A percentile compares a stretch with the other conserved stretches of the same genome.
These are phyloP conservation scores for Enteromius viviparus DNA, from an alignment of 2,797 vertebrate species.

Conservation along the genomic window DNA sequence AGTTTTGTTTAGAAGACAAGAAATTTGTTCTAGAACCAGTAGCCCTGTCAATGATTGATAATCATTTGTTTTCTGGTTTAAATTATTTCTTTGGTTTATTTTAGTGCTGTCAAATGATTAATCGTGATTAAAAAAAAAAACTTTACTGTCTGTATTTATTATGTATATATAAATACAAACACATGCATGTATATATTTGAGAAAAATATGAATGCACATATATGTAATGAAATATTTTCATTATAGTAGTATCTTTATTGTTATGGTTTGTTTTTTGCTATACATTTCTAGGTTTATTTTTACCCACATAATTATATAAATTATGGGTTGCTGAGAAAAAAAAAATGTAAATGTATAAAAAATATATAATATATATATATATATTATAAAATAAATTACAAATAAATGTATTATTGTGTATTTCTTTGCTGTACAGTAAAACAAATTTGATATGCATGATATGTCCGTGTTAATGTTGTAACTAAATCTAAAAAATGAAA, in stretches of 20 bases:
- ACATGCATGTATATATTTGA: too few species aligned
- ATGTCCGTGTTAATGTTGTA: neutral
- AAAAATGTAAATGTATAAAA: too few species aligned
- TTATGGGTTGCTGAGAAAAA: neutral
- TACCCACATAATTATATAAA: neutral
- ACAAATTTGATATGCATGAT: neutral
- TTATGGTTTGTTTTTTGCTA: neutral
- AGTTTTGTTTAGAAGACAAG: neutral
- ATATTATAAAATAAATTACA: too few species aligned
- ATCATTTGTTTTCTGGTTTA: too few species aligned
- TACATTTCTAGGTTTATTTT: neutral
- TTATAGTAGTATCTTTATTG: neutral
- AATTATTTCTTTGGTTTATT: neutral
- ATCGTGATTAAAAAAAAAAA: too few species aligned
- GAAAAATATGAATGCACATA: too few species aligned
- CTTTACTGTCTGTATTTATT: too few species aligned
- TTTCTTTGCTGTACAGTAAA: neutral
- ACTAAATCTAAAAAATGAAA: neutral
- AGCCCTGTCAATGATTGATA: neutral
- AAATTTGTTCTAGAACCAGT: neutral
- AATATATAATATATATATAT: too few species aligned
- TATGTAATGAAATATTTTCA: too few species aligned
- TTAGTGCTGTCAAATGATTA: neutral
- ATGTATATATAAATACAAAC: too few species aligned
- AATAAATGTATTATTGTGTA: too few species aligned